phyloP scores from a whole-genome alignment of 2,113 vertebrate species.

The Ramphastos sulfuratus region DNA sequence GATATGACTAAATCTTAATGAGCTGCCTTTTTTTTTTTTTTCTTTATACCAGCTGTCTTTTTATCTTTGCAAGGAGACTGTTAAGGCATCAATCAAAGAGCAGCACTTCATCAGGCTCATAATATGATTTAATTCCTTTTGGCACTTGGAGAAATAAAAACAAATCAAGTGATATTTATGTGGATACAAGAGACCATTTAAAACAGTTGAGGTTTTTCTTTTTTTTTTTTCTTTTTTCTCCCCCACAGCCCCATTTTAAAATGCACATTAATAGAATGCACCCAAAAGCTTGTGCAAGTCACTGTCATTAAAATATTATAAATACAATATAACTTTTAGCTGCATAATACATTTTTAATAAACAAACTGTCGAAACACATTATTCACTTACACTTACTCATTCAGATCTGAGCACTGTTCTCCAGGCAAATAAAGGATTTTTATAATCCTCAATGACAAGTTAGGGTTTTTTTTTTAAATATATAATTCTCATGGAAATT shows the following conservation, averaged over 20 bases:
- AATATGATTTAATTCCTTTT: slow-evolving; percentile 22
- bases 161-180: slow-evolving; percentile 15
- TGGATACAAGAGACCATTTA: not conserved
- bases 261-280: not conserved
- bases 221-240: not conserved
- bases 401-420: slow-evolving; percentile 57
- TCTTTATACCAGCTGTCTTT: slow-evolving; percentile 5
- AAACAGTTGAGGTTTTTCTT: slow-evolving; percentile 19
- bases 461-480: not conserved
- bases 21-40: slow-evolving; percentile 39
- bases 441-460: slow-evolving; percentile 69
- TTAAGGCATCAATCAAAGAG: slow-evolving; percentile 62
- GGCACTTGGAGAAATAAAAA: slow-evolving; percentile 35
- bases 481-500: slow-evolving; percentile 65
- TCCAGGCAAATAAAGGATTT: slow-evolving; percentile 66
- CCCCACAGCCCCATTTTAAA: not conserved
- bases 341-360: slow-evolving; percentile 68
- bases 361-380: slow-evolving; percentile 69
- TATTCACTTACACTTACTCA: slow-evolving; percentile 53
- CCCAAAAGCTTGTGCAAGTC: slow-evolving; percentile 24
- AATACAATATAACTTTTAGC: slow-evolving; percentile 55
- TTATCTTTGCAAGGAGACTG: slow-evolving; percentile 57
- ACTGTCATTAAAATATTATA: slow-evolving; percentile 53
- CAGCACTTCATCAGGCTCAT: slow-evolving; percentile 50
- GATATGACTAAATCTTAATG: slow-evolving; percentile 43